Conservation (phyloP, 2,113 vertebrate species). For the Pygoscelis antarcticus region DNA sequence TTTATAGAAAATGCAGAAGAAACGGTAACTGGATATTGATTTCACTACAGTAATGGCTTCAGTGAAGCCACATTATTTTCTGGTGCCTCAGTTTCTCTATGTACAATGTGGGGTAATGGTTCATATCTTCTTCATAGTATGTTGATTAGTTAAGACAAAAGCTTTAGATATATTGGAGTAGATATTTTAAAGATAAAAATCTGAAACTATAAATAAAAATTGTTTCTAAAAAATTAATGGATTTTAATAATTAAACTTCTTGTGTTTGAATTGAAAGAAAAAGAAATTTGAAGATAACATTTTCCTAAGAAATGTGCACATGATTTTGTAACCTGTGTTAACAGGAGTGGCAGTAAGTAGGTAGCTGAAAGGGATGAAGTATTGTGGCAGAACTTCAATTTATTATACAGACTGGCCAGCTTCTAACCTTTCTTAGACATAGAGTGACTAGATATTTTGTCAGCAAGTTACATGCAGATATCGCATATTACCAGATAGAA, state of each 20-base stretch:
- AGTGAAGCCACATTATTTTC: background rate
- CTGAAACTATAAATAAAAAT: background rate
- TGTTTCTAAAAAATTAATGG: background rate
- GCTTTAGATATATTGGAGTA: background rate
- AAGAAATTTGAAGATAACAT: background rate
- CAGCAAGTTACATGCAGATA: background rate
- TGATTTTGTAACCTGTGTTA: background rate
- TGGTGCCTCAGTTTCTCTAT: background rate
- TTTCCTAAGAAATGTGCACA: background rate
- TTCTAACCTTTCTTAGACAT: background rate
- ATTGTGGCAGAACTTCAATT: background rate
- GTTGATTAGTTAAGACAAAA: background rate
- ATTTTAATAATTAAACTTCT: background rate
- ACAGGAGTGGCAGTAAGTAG: background rate
- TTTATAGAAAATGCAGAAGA: background rate
- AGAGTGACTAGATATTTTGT: background rate
- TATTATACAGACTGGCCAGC: background rate
- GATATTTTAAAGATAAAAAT: background rate
- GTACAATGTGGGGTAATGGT: background rate
- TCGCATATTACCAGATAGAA: fast-evolving
- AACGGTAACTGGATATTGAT: background rate
- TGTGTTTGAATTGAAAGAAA: background rate
- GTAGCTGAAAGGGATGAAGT: background rate
- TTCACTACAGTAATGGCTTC: background rate
- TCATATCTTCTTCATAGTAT: background rate